Conservation (phyloP, 2,113 vertebrate species). For the Tachysurus fulvidraco region DNA sequence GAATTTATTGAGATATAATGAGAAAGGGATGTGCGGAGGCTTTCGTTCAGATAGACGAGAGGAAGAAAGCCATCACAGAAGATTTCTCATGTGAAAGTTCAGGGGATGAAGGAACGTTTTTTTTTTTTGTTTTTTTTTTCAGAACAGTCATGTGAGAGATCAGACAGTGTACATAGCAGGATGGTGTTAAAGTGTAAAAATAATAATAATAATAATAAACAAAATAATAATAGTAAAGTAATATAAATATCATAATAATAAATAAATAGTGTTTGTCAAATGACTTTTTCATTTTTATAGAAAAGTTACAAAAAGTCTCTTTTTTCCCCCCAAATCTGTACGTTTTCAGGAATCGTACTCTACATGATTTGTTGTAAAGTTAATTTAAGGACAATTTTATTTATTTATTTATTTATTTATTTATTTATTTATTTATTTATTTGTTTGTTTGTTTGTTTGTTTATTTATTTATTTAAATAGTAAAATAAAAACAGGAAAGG, state of each 20-base stretch:
- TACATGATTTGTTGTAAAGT: neutral
- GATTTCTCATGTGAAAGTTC: constrained; percentile 94
- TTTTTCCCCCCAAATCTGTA: neutral
- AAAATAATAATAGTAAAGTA: neutral
- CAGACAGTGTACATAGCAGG: neutral
- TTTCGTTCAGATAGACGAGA: constrained; percentile 83
- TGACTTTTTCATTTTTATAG: neutral
- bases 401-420: too few relatives aligned
- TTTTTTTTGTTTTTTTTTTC: constrained; percentile 5
- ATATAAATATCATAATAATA: neutral
- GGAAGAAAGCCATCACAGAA: constrained; percentile 73
- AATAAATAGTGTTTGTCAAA: neutral
- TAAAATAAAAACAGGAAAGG: neutral
- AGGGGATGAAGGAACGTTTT: constrained; percentile 59
- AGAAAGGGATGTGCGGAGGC: constrained; percentile 96
- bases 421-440: too few relatives aligned
- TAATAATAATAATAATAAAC: neutral
- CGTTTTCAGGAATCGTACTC: neutral
- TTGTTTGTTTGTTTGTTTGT: neutral
- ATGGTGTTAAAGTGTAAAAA: neutral
- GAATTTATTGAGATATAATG: constrained; percentile 97
- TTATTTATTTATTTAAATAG: neutral
- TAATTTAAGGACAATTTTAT: too few relatives aligned
- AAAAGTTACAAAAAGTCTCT: neutral
- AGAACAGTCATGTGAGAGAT: neutral